A percentile compares a stretch with the other conserved stretches of the same genome.
Evolutionary conservation across 2,888 invertebrate genomes (phyloP).

Genomic region (Himalopsyche kuldschensis): DNA sequence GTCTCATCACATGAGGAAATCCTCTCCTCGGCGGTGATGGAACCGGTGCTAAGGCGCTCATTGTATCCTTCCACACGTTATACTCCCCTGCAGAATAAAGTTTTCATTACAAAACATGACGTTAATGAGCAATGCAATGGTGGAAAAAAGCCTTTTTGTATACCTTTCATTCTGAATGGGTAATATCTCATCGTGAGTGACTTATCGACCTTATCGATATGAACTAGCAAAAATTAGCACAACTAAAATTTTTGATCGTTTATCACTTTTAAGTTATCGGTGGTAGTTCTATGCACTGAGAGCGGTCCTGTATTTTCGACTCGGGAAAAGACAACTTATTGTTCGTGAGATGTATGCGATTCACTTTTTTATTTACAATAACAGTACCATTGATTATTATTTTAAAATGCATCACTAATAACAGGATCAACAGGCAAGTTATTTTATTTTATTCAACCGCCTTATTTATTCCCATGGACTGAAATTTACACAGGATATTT

Average conservation of each 20-base stretch:
- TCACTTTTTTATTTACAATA: not conserved
- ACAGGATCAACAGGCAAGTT: not conserved
- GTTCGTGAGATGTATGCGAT: not conserved
- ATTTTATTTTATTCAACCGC: too few species aligned
- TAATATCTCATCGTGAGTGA: not conserved
- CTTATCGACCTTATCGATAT: too few species aligned
- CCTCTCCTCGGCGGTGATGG: constrained; percentile 45
- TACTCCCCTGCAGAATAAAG: constrained; percentile 42
- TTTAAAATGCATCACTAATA: not conserved
- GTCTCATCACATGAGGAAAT: constrained; percentile 58
- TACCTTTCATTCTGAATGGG: not conserved
- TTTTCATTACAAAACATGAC: too few species aligned
- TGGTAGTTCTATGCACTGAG: not conserved
- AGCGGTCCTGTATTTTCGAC: not conserved
- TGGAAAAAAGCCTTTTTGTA: too few species aligned
- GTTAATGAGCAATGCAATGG: too few species aligned
- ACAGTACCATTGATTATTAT: not conserved
- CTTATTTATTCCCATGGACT: too few species aligned
- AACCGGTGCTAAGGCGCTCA: constrained; percentile 30
- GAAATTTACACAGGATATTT: too few species aligned
- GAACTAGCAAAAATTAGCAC: too few species aligned
- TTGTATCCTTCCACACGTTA: constrained; percentile 44
- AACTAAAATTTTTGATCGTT: too few species aligned
- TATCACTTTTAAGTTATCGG: too few species aligned
- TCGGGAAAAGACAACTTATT: not conserved